Base-by-base conservation (phyloP, 2,888 invertebrate genomes). In the Phrixothrix hirtus region DNA sequence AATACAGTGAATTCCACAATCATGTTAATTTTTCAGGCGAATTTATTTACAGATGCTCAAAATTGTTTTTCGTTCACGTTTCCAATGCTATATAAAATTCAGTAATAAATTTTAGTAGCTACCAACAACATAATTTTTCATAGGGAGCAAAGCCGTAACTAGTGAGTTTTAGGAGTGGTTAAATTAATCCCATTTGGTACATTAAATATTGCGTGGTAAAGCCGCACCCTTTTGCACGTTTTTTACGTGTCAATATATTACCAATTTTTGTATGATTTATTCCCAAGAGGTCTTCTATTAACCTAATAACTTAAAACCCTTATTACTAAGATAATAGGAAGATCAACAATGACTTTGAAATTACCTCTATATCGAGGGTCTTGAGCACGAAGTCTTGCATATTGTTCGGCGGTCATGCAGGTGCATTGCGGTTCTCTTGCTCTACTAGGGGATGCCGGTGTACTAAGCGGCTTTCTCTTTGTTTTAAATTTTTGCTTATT, bases 341-440 rank as follows among this genome's bases (percentile, higher is more conserved):
- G n/a, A n/a, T n/a, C n/a, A n/a, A n/a, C n/a, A n/a, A n/a, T n/a
- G n/a, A n/a, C n/a, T n/a, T n/a, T n/a, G n/a, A n/a, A n/a, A 39
- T 64, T 63, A 78, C 81, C 82, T 78, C 90, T 81, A 72, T 89
- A 90, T 76, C 91, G 79, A 13, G 89, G 88, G 78, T 92, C 91
- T 77, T 91, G 91, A 52, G 87, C 86, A 70, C 92, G 83, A 62
- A 94, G 80, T 67, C 92, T 83, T 60, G 89, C 89, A 73, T 90
- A 90, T 77, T 94, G 94, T 77, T 95, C 94, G 65, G 93, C 88
- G 49, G 92, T 88, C 94, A 94, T 94, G 77, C 95, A 95, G 59
- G 94, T 95, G 79, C 95, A 95, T 74, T 94, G 94, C 32, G 92
- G 91, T 76, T 94, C 94, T 59, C 90, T 84, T 61, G 94, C 73